Conservation (phyloP, 2,797 vertebrate species). For the Alcedo quadribrachys region DNA sequence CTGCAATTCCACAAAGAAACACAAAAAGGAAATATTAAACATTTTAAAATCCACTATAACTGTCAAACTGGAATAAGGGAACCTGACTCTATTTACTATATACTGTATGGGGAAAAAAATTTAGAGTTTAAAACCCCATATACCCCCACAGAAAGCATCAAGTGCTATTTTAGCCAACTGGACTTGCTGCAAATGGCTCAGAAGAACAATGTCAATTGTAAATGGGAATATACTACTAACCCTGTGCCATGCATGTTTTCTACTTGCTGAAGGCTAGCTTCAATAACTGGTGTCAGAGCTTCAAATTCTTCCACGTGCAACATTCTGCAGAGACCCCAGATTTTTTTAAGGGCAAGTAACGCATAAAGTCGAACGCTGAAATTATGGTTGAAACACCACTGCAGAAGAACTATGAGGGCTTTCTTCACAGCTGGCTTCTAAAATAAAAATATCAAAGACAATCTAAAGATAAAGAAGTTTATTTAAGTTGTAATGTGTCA, state of each 20-base stretch:
- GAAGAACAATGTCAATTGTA: neutral
- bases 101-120: neutral
- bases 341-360: constrained; percentile 88
- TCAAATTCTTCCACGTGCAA: constrained; percentile 72
- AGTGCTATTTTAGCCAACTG: neutral
- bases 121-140: neutral
- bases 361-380: constrained; percentile 95
- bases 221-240: constrained; percentile 64
- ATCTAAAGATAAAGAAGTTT: neutral
- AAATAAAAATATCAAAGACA: neutral
- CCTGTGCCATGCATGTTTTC: constrained; percentile 90
- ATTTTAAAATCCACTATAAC: too few relatives aligned
- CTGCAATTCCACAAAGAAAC: constrained; percentile 70
- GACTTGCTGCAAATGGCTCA: neutral
- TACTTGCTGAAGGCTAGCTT: constrained; percentile 88
- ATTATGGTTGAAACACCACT: constrained; percentile 94
- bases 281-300: constrained; percentile 83
- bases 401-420: constrained; percentile 85
- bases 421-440: constrained; percentile 78
- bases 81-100: neutral
- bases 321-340: constrained; percentile 84
- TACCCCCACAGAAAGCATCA: neutral
- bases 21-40: neutral
- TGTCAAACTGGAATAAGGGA: neutral
- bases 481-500: neutral